phyloP scores from a whole-genome alignment of 1,140 invertebrate genomes.

The Asobara japonica region DNA sequence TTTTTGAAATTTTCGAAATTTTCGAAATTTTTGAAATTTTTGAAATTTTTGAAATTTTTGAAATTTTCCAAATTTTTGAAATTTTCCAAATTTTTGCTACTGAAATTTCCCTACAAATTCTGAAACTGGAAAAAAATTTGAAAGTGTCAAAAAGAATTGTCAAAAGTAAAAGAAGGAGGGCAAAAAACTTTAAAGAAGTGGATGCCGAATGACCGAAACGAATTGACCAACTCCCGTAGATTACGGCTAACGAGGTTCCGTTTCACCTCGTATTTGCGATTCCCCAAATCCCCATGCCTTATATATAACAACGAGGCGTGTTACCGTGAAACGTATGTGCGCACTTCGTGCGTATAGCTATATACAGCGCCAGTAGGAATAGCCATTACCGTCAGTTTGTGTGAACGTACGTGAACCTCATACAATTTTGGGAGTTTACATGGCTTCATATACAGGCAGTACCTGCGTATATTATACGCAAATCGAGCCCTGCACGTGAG shows the following conservation, averaged over 20 bases:
- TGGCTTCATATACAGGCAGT: neutral
- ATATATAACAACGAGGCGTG: conserved; percentile 12
- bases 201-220: neutral
- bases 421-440: neutral
- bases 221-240: neutral
- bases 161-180: neutral
- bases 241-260: neutral
- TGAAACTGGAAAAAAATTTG: neutral
- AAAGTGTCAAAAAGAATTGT: neutral
- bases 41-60: too few species aligned
- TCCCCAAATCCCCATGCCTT: neutral
- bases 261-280: neutral
- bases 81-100: too few species aligned
- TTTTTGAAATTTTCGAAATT: too few species aligned
- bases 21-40: too few species aligned
- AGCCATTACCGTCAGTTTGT: conserved; percentile 19
- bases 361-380: neutral
- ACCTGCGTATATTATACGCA: neutral
- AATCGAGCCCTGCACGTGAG: conserved; percentile 1
- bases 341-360: neutral
- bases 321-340: conserved; percentile 1
- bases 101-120: too few species aligned
- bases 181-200: neutral
- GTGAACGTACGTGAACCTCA: conserved; percentile 12
- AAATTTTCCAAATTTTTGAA: too few species aligned